Evolutionary conservation across 1,140 invertebrate species (phyloP).

Genomic region (Nomia melanderi): DNA sequence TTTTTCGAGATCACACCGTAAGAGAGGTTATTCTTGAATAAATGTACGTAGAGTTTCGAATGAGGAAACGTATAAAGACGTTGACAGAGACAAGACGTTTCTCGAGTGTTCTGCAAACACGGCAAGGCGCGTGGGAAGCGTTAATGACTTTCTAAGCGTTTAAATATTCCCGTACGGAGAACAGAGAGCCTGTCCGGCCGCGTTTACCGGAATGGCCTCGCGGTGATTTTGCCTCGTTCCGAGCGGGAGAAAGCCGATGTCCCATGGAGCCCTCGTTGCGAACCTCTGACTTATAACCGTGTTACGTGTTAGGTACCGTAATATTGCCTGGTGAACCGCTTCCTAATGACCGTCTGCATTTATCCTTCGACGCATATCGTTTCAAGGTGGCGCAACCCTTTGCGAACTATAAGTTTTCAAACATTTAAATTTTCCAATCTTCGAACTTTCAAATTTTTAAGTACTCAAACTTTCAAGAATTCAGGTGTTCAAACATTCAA

Average conservation of each 20-base stretch:
- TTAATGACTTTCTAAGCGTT: slow-evolving; percentile 53
- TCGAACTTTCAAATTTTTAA: too few relatives aligned
- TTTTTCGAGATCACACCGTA: too few relatives aligned
- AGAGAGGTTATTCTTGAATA: too few relatives aligned
- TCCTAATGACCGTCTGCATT: not conserved
- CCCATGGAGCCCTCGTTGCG: not conserved
- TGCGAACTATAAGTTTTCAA: too few relatives aligned
- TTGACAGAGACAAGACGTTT: too few relatives aligned
- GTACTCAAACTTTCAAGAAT: too few relatives aligned
- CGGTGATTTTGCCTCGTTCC: slow-evolving; percentile 24
- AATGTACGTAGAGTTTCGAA: too few relatives aligned
- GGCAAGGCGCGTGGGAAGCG: slow-evolving; percentile 31
- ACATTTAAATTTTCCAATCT: too few relatives aligned
- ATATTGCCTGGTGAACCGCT: not conserved
- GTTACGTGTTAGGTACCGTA: slow-evolving; percentile 29
- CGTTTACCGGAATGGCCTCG: slow-evolving; percentile 23
- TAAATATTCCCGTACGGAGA: slow-evolving; percentile 19
- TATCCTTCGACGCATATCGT: not conserved
- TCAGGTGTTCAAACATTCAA: too few relatives aligned
- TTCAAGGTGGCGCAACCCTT: too few relatives aligned
- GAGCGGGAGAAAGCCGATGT: slow-evolving; percentile 16
- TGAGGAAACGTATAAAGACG: too few relatives aligned
- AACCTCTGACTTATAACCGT: slow-evolving; percentile 22
- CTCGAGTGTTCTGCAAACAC: not conserved
- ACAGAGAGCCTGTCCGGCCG: slow-evolving; percentile 2